Evolutionary conservation across 2,113 vertebrate genomes (phyloP), one percentile per base, ranked within the genome.

Genomic region (Amblyopsis rosae): DNA sequence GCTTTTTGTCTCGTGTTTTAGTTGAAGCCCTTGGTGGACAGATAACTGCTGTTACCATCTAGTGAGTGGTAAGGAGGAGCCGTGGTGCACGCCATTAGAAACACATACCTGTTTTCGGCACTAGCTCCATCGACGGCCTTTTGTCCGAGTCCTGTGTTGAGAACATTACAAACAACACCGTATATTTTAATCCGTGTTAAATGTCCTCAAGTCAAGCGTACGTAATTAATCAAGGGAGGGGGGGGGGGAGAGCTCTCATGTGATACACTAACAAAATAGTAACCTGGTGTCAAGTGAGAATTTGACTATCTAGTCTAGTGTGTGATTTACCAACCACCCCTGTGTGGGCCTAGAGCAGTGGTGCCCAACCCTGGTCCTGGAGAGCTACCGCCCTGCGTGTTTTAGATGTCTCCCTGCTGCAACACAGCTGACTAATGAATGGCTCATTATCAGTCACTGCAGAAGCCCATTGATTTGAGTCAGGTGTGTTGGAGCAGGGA

Each of bases 1-100:
- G 75, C 90, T 96, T 89, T 94, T 97, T 0, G 82, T 33, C 48
- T 95, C 95, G 11, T 93, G 94, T 80, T 95, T 97, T 61, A 91
- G 88, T 33, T 91, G 90, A 80, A 74, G 9, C 68, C 93, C 96
- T 96, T 73, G 70, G 67, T 65, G 41, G 84, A 91, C 78, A 85
- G 3, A 87, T 9, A 58, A 81, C 67, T 11, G 67, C 15, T 80
- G 59, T 49, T 32, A 51, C 6, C 16, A 50, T 65, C 4, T 46
- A 26, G 11, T 72, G 32, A 81, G 60, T 9, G 41, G 32, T 61
- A n/a, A 16, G 46, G 10, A 46, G 54, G 48, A 13, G 26, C 47
- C 53, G 17, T 12, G 3, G 51, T 26, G 9, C 26, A 41, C 9
- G 12, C 9, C 9, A 67, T 16, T 57, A 33, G 16, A 17, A 19